phyloP scores from a whole-genome alignment of 2,888 invertebrate species.

The Campopleginae sp. region DNA sequence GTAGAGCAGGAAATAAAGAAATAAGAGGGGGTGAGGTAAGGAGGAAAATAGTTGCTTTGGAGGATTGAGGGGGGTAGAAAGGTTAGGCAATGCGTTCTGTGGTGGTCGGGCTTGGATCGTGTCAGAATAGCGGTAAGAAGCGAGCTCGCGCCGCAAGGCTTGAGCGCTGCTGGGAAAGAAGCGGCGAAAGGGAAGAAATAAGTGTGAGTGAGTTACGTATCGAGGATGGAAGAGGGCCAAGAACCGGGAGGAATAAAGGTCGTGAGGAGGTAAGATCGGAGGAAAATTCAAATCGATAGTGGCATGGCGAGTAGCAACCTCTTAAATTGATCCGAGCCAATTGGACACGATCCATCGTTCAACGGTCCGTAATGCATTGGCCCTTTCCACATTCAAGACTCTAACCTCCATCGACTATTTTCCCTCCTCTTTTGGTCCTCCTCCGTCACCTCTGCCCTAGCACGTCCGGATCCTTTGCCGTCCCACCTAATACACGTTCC shows the following conservation, averaged over 20 bases:
- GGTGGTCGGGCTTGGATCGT: constrained; percentile 21
- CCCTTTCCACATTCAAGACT: constrained; percentile 60
- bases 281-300: constrained; percentile 72
- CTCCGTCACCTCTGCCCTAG: constrained; percentile 18
- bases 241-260: constrained; percentile 64
- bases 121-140: constrained; percentile 29
- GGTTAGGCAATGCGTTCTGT: constrained; percentile 16
- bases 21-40: background rate
- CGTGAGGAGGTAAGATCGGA: constrained; percentile 53
- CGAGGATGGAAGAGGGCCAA: constrained; percentile 67
- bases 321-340: constrained; percentile 73
- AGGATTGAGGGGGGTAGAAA: constrained; percentile 22
- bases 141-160: background rate
- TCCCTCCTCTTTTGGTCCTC: constrained; percentile 4
- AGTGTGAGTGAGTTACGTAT: constrained; percentile 64
- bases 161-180: constrained; percentile 5
- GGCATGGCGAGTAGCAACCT: constrained; percentile 64
- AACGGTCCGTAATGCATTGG: constrained; percentile 67
- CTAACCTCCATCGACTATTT: constrained; percentile 46
- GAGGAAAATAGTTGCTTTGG: constrained; percentile 36
- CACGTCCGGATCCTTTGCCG: constrained; percentile 1
- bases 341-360: constrained; percentile 72
- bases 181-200: constrained; percentile 36
- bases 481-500: background rate
- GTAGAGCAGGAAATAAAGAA: constrained; percentile 17